These are phyloP conservation scores for Proterorhinus semilunaris DNA, from an alignment of 2,113 vertebrate genomes.

Conservation along the genomic window DNA sequence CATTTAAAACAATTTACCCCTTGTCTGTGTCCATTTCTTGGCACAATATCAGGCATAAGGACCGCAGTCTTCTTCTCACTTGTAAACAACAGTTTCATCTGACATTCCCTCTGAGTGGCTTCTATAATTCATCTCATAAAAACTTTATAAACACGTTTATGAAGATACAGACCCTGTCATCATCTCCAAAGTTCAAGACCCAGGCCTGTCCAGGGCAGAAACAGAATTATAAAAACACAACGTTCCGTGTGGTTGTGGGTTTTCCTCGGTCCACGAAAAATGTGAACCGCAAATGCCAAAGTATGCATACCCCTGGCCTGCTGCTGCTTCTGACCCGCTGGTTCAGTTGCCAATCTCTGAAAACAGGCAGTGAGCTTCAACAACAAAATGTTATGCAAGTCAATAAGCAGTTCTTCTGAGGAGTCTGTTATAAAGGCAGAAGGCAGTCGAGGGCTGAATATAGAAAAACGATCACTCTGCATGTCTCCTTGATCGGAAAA, in stretches of 20 bases:
- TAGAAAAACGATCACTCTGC: conserved; percentile 36
- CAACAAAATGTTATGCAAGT: conserved; percentile 33
- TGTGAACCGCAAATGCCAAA: conserved; percentile 37
- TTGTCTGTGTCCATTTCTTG: neutral
- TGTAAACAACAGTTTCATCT: conserved; percentile 48
- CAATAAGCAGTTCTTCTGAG: conserved; percentile 31
- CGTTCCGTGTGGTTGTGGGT: conserved; percentile 53
- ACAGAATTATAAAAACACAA: conserved; percentile 52
- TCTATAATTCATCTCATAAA: conserved; percentile 18
- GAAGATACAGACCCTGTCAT: conserved; percentile 30
- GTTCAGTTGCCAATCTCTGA: conserved; percentile 18
- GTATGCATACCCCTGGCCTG: conserved; percentile 28
- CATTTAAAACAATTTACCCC: neutral
- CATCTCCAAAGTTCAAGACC: conserved; percentile 35
- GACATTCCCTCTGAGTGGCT: conserved; percentile 23
- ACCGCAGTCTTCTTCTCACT: conserved; percentile 29
- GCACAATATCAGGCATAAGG: neutral
- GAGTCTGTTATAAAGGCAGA: conserved; percentile 31
- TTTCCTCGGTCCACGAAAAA: conserved; percentile 46
- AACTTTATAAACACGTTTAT: conserved; percentile 27
- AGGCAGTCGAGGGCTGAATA: conserved; percentile 18
- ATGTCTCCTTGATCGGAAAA: conserved; percentile 18
- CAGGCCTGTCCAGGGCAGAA: conserved; percentile 12
- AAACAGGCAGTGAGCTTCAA: conserved; percentile 11
- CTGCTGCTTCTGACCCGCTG: conserved; percentile 13